These are phyloP conservation scores for Clarias fuscus DNA, from an alignment of 2,797 vertebrate genomes.

Conservation along the genomic window DNA sequence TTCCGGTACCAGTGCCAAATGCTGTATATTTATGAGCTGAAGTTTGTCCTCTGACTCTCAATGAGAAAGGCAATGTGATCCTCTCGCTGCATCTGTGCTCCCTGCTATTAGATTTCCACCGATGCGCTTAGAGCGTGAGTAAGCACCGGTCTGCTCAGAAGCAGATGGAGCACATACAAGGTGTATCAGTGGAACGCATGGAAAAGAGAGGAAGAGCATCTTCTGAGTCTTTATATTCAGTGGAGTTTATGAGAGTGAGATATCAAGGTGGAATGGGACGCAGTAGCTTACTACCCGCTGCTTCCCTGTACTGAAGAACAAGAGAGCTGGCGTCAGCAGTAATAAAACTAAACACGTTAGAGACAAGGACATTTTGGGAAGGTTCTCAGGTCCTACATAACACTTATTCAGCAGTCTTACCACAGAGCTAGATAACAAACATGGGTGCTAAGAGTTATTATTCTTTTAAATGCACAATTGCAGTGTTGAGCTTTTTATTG, in stretches of 20 bases:
- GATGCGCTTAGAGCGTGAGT: conserved; percentile 30
- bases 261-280: conserved; percentile 28
- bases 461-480: neutral
- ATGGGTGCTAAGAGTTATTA: neutral
- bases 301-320: conserved; percentile 23
- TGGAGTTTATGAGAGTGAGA: conserved; percentile 25
- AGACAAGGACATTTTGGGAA: conserved; percentile 30
- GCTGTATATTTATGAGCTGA: conserved; percentile 59
- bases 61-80: conserved; percentile 52
- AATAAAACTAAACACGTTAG: conserved; percentile 61
- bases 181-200: conserved; percentile 40
- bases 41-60: conserved; percentile 51
- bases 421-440: neutral
- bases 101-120: conserved; percentile 51
- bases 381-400: conserved; percentile 26
- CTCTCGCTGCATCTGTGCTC: conserved; percentile 43
- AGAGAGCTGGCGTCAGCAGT: conserved; percentile 65
- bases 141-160: conserved; percentile 41
- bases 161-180: conserved; percentile 47
- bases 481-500: neutral
- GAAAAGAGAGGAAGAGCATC: neutral
- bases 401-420: neutral
- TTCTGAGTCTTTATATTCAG: conserved; percentile 25
- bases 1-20: conserved; percentile 49
- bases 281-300: conserved; percentile 26